Evolutionary conservation across 2,113 vertebrate genomes (phyloP).

Genomic region (Passer montanus): DNA sequence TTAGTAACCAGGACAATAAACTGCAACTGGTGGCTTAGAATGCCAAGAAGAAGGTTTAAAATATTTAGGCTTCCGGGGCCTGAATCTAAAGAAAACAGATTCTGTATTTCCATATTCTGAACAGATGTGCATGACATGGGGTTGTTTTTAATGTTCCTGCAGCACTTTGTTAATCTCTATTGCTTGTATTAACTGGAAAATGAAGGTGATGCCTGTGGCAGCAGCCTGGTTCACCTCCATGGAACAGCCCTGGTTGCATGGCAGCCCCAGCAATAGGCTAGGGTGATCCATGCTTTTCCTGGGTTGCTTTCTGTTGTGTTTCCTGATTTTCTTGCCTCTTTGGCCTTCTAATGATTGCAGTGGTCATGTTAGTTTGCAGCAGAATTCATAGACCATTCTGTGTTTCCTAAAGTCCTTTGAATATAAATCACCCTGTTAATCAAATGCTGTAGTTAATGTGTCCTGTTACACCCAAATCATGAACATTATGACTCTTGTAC

Average conservation of each 20-base stretch:
- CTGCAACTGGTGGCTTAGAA: neutral
- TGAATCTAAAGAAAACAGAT: neutral
- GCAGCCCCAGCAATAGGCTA: neutral
- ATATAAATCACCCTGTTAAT: neutral
- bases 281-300: neutral
- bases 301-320: neutral
- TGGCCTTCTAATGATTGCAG: neutral
- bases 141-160: neutral
- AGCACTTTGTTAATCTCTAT: neutral
- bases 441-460: neutral
- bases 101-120: neutral
- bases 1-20: slow-evolving; percentile 17
- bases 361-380: neutral
- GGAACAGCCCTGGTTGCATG: fast-evolving
- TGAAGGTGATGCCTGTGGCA: neutral
- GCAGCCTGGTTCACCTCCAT: neutral
- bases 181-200: neutral
- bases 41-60: neutral
- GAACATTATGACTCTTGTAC: neutral
- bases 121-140: neutral
- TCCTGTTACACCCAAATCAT: neutral
- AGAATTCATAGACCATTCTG: neutral
- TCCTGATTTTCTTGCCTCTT: neutral
- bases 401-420: neutral
- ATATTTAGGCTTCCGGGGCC: neutral